phyloP scores from a whole-genome alignment of 1,140 invertebrate species.

The Branchinecta lynchi region DNA sequence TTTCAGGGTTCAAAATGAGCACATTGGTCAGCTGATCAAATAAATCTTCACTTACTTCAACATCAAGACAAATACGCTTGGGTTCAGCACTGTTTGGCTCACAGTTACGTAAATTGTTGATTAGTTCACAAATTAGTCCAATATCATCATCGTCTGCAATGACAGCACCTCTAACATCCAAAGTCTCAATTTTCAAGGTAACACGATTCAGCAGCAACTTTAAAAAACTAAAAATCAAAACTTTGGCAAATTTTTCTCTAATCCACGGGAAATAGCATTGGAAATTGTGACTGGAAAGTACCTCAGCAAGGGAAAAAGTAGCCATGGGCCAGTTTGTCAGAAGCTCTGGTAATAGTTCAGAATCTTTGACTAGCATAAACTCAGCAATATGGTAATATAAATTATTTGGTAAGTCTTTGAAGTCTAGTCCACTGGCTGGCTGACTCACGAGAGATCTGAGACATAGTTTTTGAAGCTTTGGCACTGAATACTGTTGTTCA shows the following conservation, averaged over 20 bases:
- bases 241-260: not conserved
- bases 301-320: not conserved
- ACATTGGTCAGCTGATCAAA: constrained; percentile 3
- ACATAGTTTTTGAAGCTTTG: not conserved
- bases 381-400: no score
- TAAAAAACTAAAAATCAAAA: not conserved
- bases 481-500: not conserved
- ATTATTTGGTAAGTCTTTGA: no score
- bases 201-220: not conserved
- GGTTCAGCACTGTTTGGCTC: not conserved
- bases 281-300: not conserved
- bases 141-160: not conserved
- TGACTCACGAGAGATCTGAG: not conserved
- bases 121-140: not conserved
- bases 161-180: not conserved
- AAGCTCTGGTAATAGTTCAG: not conserved
- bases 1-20: not conserved
- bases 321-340: not conserved
- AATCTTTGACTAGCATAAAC: no score
- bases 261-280: not conserved
- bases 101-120: not conserved
- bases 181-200: not conserved
- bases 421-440: no score
- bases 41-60: constrained; percentile 4
- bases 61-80: not conserved